Percentiles rank a stretch among this genome's conserved stretches.
Evolutionary conservation across 1,140 invertebrate genomes (phyloP).

Genomic region (Vanessa tameamea): DNA sequence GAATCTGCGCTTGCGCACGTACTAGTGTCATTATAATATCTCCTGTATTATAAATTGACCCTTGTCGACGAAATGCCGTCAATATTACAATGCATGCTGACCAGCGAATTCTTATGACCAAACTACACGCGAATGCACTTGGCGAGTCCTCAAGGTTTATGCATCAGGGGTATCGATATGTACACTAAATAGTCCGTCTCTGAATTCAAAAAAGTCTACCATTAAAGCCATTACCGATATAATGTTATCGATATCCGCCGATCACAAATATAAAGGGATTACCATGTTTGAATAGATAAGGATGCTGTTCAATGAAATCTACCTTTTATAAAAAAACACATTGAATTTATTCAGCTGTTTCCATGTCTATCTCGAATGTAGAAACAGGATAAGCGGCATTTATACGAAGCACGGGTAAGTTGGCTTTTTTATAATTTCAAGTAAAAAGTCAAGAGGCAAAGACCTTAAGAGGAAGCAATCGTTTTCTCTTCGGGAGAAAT

Average conservation of each 20-base stretch:
- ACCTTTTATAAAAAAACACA: neutral
- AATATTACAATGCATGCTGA: too few species aligned
- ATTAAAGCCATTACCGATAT: conserved; percentile 20
- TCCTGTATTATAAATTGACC: too few species aligned
- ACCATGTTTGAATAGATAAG: conserved; percentile 21
- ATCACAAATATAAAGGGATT: conserved; percentile 26
- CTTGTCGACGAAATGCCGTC: too few species aligned
- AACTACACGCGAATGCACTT: too few species aligned
- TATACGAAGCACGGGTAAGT: neutral
- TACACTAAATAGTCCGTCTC: neutral
- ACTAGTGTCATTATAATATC: too few species aligned
- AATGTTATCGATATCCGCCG: conserved; percentile 29
- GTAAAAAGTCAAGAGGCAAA: too few species aligned
- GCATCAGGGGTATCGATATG: neutral
- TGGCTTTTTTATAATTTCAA: too few species aligned
- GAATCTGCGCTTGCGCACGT: too few species aligned
- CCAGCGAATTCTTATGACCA: too few species aligned
- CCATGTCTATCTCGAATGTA: neutral
- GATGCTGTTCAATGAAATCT: neutral
- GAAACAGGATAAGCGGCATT: neutral
- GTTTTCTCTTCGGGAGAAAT: too few species aligned
- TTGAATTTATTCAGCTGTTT: conserved; percentile 18
- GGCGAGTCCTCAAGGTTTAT: neutral
- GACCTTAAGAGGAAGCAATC: too few species aligned
- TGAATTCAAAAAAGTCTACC: conserved; percentile 6